Base-by-base conservation (phyloP, 2,113 vertebrate species). In the Megaceryle maxima region DNA sequence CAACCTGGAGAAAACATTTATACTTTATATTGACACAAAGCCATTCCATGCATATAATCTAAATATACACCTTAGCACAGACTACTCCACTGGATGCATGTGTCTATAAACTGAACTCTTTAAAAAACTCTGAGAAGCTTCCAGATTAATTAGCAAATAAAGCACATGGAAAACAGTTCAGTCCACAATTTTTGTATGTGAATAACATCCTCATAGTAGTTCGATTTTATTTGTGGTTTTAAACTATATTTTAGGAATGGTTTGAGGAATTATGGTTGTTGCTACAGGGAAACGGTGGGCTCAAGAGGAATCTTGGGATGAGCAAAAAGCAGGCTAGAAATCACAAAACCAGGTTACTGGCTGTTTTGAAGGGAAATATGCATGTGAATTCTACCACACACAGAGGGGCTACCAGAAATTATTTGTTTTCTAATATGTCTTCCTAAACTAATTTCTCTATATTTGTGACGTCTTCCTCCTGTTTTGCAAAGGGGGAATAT, bases 91-190 rank as follows among this genome's bases (percentile, higher is more conserved):
- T 90, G 35, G 35, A 11, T 39, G 13, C 2, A 1, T 0, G 0
- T 87, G 41, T 95, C 78, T 83, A 89, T 86, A 96, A 96, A 94
- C 56, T 21, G 70, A 70, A 68, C 75, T 48, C 29, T 41, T 93
- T 56, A 69, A 94, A 95, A 83, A 95, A 64, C 59, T 75, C 74
- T 79, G 68, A 55, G 60, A 96, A 69, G 64, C 66, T 94, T 82
- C 72, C 39, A 87, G 56, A 87, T 89, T 95, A 95, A 95, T 94
- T 92, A 83, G 64, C 29, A 85, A 97, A 96, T 95, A 95, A 96
- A 96, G 50, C 14, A 53, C 51, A 31, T 16, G 5, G 62, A 53
- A 92, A 81, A 43, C 46, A 80, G 31, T 41, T 87, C 66, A 96
- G 43, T 53, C 39, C 20, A 24, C 66, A 62, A 56, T 64, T 94